A percentile compares a stretch with the other conserved stretches of the same genome.
These are phyloP conservation scores for Tachystola acroxantha DNA, from an alignment of 2,888 invertebrate genomes.

Conservation along the genomic window DNA sequence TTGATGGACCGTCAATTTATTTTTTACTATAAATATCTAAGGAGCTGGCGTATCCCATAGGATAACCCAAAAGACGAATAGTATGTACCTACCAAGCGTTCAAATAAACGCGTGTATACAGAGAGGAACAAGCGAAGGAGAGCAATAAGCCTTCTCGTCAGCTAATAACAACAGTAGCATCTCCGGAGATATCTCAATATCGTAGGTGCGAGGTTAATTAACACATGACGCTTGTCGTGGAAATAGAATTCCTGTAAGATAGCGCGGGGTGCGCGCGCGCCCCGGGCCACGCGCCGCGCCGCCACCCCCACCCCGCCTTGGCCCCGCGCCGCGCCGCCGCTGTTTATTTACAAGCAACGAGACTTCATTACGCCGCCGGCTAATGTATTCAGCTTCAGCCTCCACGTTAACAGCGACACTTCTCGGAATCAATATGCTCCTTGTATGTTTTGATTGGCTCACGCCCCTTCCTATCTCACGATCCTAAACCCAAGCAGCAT, in stretches of 20 bases:
- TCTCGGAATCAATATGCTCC: slow-evolving; percentile 79
- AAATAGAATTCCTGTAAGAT: slow-evolving; percentile 75
- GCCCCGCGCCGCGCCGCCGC: slow-evolving; percentile 36
- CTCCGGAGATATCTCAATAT: slow-evolving; percentile 73
- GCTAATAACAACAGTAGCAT: slow-evolving; percentile 73
- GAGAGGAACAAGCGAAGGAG: slow-evolving; percentile 43
- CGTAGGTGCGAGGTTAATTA: slow-evolving; percentile 77
- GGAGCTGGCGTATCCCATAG: too few relatives aligned
- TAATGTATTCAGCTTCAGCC: slow-evolving; percentile 79
- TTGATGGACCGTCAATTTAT: too few relatives aligned
- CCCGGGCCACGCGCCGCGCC: slow-evolving; percentile 29
- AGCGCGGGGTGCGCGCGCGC: slow-evolving; percentile 62
- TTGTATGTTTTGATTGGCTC: slow-evolving; percentile 78
- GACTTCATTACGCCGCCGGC: slow-evolving; percentile 78
- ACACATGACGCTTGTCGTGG: slow-evolving; percentile 75
- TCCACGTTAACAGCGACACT: slow-evolving; percentile 78
- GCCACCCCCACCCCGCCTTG: slow-evolving; percentile 17
- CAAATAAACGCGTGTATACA: slow-evolving; percentile 22
- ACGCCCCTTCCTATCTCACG: slow-evolving; percentile 38
- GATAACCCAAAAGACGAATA: too few relatives aligned
- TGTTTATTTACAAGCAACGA: slow-evolving; percentile 78
- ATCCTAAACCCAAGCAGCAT: slow-evolving; percentile 41
- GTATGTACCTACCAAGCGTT: too few relatives aligned
- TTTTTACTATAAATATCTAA: too few relatives aligned
- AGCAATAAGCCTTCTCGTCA: slow-evolving; percentile 69